Evolutionary conservation across 2,113 vertebrate genomes (phyloP).

Genomic region (Speoplatyrhinus poulsoni): DNA sequence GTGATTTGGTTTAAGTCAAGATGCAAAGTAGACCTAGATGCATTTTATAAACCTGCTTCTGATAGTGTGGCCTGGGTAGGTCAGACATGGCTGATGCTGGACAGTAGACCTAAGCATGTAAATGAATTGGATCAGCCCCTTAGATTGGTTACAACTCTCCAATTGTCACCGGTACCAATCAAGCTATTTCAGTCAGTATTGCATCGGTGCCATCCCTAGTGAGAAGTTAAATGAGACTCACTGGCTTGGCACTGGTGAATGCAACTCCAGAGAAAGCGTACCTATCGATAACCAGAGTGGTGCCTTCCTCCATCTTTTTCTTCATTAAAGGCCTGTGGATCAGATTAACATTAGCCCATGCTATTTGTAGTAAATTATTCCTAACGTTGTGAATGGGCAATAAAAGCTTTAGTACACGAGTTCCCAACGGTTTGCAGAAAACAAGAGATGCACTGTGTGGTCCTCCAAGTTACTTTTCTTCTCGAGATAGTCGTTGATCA

Average conservation of each 20-base stretch:
- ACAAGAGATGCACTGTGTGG: slow-evolving; percentile 90
- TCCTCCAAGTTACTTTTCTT: slow-evolving; percentile 89
- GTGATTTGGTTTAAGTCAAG: too few relatives aligned
- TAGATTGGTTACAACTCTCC: too few relatives aligned
- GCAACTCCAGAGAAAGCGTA: slow-evolving; percentile 96
- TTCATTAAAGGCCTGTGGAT: slow-evolving; percentile 71
- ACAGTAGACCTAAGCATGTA: too few relatives aligned
- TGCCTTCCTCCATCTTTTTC: slow-evolving; percentile 84
- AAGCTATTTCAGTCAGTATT: too few relatives aligned
- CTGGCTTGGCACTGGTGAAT: slow-evolving; percentile 91
- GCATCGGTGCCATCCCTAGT: too few relatives aligned
- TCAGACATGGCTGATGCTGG: too few relatives aligned
- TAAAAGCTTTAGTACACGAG: slow-evolving; percentile 78
- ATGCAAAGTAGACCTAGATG: too few relatives aligned
- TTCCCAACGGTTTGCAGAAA: slow-evolving; percentile 97
- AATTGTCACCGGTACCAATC: too few relatives aligned
- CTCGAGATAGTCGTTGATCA: slow-evolving; percentile 87
- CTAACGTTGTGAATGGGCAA: too few relatives aligned
- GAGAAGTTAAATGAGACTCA: slow-evolving; percentile 60
- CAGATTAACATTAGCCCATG: background rate
- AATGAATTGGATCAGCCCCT: too few relatives aligned
- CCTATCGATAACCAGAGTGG: slow-evolving; percentile 88
- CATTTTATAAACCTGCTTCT: too few relatives aligned
- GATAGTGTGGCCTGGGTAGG: too few relatives aligned
- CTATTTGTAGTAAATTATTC: background rate